A percentile compares a stretch with the other conserved stretches of the same genome.
Conservation (phyloP, 2,888 invertebrate species). For the Euclidia mi region DNA sequence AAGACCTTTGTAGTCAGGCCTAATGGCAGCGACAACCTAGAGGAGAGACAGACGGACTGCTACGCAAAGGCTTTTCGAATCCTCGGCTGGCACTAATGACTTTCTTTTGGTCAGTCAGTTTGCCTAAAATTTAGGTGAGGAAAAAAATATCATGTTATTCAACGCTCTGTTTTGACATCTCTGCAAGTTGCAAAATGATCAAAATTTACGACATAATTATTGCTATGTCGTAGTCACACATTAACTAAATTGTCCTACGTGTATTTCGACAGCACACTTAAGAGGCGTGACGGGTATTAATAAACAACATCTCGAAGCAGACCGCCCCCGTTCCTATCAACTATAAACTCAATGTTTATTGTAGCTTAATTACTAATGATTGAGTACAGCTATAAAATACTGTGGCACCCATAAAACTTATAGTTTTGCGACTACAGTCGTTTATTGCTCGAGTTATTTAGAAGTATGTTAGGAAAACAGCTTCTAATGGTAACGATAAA, state of each 20-base stretch:
- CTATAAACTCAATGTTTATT: slow-evolving; percentile 28
- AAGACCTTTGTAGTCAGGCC: too few relatives aligned
- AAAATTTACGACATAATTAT: too few relatives aligned
- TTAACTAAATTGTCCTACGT: not conserved
- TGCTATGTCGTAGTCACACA: not conserved
- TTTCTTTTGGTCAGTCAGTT: too few relatives aligned
- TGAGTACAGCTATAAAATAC: slow-evolving; percentile 20
- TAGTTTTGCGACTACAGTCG: slow-evolving; percentile 20
- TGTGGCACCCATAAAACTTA: slow-evolving; percentile 20
- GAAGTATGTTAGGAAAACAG: slow-evolving; percentile 9
- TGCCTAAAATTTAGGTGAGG: too few relatives aligned
- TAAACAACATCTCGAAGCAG: slow-evolving; percentile 12
- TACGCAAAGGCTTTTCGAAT: too few relatives aligned
- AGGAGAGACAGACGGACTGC: too few relatives aligned
- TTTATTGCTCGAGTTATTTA: slow-evolving; percentile 19
- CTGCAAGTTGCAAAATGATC: too few relatives aligned
- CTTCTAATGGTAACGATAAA: not conserved
- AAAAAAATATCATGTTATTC: too few relatives aligned
- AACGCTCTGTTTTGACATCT: too few relatives aligned
- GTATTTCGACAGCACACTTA: slow-evolving; percentile 3
- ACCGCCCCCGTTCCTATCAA: slow-evolving; percentile 17
- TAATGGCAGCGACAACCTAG: too few relatives aligned
- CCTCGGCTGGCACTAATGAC: too few relatives aligned
- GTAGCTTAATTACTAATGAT: slow-evolving; percentile 30
- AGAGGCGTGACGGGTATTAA: slow-evolving; percentile 22